Conservation (phyloP, 2,113 vertebrate genomes). For the Coregonus clupeaformis region DNA sequence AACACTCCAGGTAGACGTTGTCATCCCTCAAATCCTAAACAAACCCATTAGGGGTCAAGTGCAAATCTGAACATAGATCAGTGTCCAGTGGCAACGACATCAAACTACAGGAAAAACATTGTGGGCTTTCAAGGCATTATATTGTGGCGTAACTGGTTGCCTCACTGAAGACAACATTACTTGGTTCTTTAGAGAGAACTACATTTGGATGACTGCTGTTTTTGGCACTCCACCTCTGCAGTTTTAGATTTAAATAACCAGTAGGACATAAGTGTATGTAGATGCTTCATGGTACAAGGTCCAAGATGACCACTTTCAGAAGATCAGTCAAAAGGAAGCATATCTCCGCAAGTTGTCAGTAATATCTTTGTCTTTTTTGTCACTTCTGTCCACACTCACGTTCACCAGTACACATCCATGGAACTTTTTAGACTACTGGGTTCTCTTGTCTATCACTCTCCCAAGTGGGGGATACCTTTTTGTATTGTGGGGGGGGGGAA, state of each 20-base stretch:
- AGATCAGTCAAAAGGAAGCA: neutral
- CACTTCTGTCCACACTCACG: conserved; percentile 14
- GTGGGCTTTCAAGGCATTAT: neutral
- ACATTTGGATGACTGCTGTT: neutral
- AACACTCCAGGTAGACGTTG: neutral
- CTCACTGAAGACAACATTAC: neutral
- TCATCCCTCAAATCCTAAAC: too few species aligned
- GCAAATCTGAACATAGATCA: too few species aligned
- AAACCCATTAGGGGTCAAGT: too few species aligned
- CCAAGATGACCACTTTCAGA: neutral
- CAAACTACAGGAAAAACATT: neutral
- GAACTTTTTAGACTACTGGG: conserved; percentile 27
- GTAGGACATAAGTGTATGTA: neutral
- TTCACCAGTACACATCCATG: conserved; percentile 24
- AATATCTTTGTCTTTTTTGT: neutral
- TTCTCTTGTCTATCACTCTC: conserved; percentile 8
- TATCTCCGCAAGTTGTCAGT: conserved; percentile 17
- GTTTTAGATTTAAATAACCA: neutral
- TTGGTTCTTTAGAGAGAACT: neutral
- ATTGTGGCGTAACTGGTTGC: neutral
- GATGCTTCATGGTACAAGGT: neutral
- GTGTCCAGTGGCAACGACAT: too few species aligned
- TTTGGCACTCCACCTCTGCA: neutral
- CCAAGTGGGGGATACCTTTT: conserved; percentile 32
- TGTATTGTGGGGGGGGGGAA: conserved; percentile 31